Evolutionary conservation across 1,140 invertebrate species (phyloP).

Genomic region (Pissodes strobi): DNA sequence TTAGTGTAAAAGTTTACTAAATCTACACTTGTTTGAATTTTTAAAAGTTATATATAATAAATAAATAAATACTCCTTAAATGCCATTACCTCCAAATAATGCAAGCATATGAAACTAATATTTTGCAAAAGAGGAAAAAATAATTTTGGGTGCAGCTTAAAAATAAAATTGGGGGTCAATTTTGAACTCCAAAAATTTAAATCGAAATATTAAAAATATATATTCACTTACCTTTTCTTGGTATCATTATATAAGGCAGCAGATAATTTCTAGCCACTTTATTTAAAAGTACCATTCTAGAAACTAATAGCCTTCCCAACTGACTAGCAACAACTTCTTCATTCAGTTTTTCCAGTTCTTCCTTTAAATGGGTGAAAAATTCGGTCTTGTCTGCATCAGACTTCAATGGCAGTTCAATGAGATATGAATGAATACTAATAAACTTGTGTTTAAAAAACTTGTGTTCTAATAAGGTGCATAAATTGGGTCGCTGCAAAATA

Average conservation of each 20-base stretch:
- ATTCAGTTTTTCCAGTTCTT: conserved; percentile 70
- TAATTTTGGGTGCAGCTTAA: background rate
- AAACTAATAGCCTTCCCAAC: conserved; percentile 73
- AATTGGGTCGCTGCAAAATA: conserved; percentile 62
- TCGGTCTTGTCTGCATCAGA: conserved; percentile 71
- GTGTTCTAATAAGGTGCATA: conserved; percentile 69
- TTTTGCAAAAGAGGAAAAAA: too few relatives aligned
- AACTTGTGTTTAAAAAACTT: conserved; percentile 82
- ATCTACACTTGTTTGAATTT: too few relatives aligned
- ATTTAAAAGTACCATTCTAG: conserved; percentile 81
- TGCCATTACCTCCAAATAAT: too few relatives aligned
- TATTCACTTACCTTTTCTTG: conserved; percentile 67
- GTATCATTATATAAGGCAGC: conserved; percentile 74
- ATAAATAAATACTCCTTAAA: too few relatives aligned
- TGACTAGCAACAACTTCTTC: conserved; percentile 79
- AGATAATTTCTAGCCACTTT: conserved; percentile 74
- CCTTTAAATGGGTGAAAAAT: conserved; percentile 73
- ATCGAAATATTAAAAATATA: conserved; percentile 49
- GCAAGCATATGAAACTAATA: too few relatives aligned
- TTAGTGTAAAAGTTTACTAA: too few relatives aligned
- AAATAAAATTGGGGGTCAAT: background rate
- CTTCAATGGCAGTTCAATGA: conserved; percentile 80
- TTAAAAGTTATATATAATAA: too few relatives aligned
- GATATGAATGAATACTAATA: conserved; percentile 78
- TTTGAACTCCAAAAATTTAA: conserved; percentile 41